Evolutionary conservation across 92 coral and sea anemone genomes (phyloP).

Genomic region (Palythoa caribaeorum): DNA sequence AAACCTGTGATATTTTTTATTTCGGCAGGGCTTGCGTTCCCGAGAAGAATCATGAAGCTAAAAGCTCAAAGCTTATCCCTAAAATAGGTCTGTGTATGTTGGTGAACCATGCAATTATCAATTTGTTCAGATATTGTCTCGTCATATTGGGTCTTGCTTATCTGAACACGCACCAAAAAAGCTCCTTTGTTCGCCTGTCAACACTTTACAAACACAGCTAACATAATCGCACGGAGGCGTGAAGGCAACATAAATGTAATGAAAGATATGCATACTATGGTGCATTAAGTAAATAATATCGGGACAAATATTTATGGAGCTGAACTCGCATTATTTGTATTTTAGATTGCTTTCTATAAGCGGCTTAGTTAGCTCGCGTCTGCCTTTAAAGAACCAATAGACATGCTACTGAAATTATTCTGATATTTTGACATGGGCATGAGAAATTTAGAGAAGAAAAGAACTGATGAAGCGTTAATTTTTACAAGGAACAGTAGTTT

Average conservation of each 20-base stretch:
- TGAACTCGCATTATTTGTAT: constrained; percentile 62
- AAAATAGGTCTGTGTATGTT: not conserved
- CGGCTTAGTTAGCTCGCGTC: constrained; percentile 18
- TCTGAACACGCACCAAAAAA: constrained; percentile 29
- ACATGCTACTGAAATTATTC: not conserved
- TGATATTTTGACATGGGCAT: constrained; percentile 23
- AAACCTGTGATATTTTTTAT: constrained; percentile 18
- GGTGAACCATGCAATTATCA: constrained; percentile 47
- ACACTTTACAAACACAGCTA: constrained; percentile 68
- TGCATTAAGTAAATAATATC: constrained; percentile 81
- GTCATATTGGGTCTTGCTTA: constrained; percentile 25
- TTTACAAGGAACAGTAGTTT: constrained; percentile 77
- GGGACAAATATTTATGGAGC: constrained; percentile 88
- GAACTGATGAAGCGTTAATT: constrained; percentile 93
- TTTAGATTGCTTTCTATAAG: constrained; percentile 48
- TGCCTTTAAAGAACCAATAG: not conserved
- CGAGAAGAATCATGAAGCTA: not conserved
- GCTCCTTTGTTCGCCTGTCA: constrained; percentile 83
- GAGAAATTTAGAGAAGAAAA: constrained; percentile 22
- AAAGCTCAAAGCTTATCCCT: not conserved
- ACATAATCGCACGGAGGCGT: constrained; percentile 86
- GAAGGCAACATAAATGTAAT: constrained; percentile 74
- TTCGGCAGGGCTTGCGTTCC: not conserved
- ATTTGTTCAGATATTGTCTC: constrained; percentile 41
- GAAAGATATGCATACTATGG: constrained; percentile 88